Evolutionary conservation across 2,888 invertebrate species (phyloP), one percentile per base, ranked within the genome.

Genomic region (Myopa tessellatipennis): DNA sequence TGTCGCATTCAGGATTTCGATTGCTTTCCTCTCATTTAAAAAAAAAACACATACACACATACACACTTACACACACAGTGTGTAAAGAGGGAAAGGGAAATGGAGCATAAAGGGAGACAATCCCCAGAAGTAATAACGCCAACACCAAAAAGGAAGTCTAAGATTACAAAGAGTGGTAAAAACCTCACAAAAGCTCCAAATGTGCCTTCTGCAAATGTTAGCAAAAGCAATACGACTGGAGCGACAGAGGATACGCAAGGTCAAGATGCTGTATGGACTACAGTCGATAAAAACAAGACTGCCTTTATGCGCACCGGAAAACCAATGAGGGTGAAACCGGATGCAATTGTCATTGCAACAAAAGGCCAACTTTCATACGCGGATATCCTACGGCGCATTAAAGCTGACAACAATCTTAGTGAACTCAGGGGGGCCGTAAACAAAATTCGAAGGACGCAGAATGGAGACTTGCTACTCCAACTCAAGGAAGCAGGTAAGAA

Each of bases 341-440:
- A 61, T 10, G 61, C 61, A 61, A 61, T 61, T 34, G 18, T 61
- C 7, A 61, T 61, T 61, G 61, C 61, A 61, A 26, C 61, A n/a
- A 61, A 18, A n/a, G 61, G 61, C 18, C 26, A 61, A 26, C 61
- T 61, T 34, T 61, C 61, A 4, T 61, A 61, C 26, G 61, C 61
- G 34, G 61, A 61, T 61, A 61, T 58, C 16, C n/a, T 58, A 58
- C 58, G 8, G 58, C 58, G 58, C 16, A 58, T 58, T 58, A 58
- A 58, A 58, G 58, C 58, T 58, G 58, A 61, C 26, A 7, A 4
- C 18, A n/a, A n/a, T n/a, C n/a, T n/a, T n/a, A n/a, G n/a, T n/a
- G n/a, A n/a, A n/a, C n/a, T n/a, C n/a, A n/a, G n/a, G n/a, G n/a
- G n/a, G n/a, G n/a, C n/a, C n/a, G n/a, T n/a, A n/a, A n/a, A n/a